Evolutionary conservation across 1,140 invertebrate genomes (phyloP).

Genomic region (Drosophila grimshawi): DNA sequence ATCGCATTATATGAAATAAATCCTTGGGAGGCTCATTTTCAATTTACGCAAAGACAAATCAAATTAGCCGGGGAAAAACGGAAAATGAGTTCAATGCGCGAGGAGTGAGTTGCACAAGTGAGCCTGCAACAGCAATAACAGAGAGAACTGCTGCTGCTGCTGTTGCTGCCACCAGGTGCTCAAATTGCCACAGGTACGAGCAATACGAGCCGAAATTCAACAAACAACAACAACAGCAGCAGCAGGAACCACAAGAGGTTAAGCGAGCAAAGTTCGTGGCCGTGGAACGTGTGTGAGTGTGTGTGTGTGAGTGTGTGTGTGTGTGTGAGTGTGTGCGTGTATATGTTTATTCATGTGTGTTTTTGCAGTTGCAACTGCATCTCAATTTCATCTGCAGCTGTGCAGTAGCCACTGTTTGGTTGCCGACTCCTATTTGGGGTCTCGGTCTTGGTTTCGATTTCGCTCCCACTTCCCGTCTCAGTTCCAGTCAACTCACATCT

Average conservation of each 20-base stretch:
- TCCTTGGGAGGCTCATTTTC: slow-evolving; percentile 69
- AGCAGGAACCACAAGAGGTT: slow-evolving; percentile 58
- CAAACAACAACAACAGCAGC: slow-evolving; percentile 13
- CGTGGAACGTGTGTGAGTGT: slow-evolving; percentile 52
- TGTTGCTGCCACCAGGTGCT: slow-evolving; percentile 54
- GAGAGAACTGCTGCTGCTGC: slow-evolving; percentile 15
- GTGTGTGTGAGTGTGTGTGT: slow-evolving; percentile 8
- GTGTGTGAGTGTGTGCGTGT: slow-evolving; percentile 5
- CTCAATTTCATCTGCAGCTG: slow-evolving; percentile 53
- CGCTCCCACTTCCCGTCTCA: slow-evolving; percentile 7
- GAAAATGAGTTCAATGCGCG: slow-evolving; percentile 51
- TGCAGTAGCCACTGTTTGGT: slow-evolving; percentile 38
- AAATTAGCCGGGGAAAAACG: slow-evolving; percentile 58
- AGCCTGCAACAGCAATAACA: slow-evolving; percentile 11
- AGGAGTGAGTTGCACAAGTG: slow-evolving; percentile 28
- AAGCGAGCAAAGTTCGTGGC: slow-evolving; percentile 76
- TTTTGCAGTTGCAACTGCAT: slow-evolving; percentile 41
- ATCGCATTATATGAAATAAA: slow-evolving; percentile 10
- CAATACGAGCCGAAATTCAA: slow-evolving; percentile 56
- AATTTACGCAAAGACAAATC: slow-evolving; percentile 65
- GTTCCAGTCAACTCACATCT: background rate
- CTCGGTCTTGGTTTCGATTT: slow-evolving; percentile 13
- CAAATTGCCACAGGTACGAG: slow-evolving; percentile 58
- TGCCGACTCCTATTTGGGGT: slow-evolving; percentile 29
- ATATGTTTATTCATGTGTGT: background rate